Base-by-base conservation (phyloP, 2,113 vertebrate genomes). In the Oceanodroma tethys region DNA sequence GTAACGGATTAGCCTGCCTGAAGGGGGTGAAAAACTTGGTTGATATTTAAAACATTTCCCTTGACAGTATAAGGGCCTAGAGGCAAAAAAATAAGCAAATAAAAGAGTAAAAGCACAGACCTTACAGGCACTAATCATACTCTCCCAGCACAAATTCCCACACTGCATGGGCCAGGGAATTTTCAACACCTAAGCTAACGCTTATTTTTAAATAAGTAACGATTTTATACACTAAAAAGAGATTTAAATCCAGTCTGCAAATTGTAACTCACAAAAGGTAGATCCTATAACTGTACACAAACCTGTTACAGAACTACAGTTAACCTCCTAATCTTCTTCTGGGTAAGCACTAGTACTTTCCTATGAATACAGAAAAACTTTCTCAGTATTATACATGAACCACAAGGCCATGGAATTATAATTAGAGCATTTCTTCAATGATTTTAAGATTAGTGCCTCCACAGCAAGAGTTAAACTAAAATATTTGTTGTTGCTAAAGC, bases 131-230 rank as follows among this genome's bases (percentile, higher is more conserved):
- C 20, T n/a, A 50, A 45, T 52, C 32, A 27, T 4, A 27, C 11
- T 59, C 18, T 71, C 38, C 34, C 17, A 47, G 42, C 43, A 86
- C 55, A 70, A 74, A 53, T 38, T 74, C 50, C 59, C 48, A 58
- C 8, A 66, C 14, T 2, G 2, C 0, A 0, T 9, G 19, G 15
- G 42, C 8, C 42, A 72, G 53, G 19, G 18, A 75, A 55, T 55
- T 67, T 62, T 81, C 42, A 93, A 45, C 26, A 45, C 47, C 30
- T 84, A 34, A 93, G 67, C 16, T n/a, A 50, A 67, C 13, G 17
- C 2, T 91, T 84, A 15, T 38, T 78, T 92, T 48, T 16, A 86
- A 86, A 14, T 36, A 67, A 79, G 2, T 47, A 53, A 70, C 21
- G n/a, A 65, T 48, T 72, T 63, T 19, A 82, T 43, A 36, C 30